Evolutionary conservation across 2,113 vertebrate species (phyloP).

Genomic region (Platichthys stellatus): DNA sequence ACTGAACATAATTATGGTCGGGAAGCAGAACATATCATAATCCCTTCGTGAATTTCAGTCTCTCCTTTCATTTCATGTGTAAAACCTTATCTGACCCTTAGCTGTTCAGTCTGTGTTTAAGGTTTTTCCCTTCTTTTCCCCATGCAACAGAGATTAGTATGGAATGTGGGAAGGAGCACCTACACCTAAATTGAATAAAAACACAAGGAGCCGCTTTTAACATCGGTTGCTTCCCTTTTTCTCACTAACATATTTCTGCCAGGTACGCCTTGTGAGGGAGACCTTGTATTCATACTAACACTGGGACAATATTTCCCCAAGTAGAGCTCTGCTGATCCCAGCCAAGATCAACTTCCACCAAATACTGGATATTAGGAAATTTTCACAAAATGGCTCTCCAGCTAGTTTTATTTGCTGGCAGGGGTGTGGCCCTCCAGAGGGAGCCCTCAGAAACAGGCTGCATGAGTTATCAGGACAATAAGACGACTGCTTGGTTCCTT

Average conservation of each 20-base stretch:
- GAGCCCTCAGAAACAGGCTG: constrained; percentile 52
- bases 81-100: constrained; percentile 16
- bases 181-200: constrained; percentile 25
- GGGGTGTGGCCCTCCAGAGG: constrained; percentile 50
- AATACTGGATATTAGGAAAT: constrained; percentile 68
- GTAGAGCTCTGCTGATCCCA: constrained; percentile 40
- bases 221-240: constrained; percentile 44
- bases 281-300: constrained; percentile 43
- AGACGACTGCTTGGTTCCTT: constrained; percentile 73
- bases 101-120: background rate
- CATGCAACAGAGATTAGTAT: constrained; percentile 7
- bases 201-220: constrained; percentile 28
- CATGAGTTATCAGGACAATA: constrained; percentile 69
- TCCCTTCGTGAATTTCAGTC: constrained; percentile 26
- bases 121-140: constrained; percentile 10
- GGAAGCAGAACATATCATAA: constrained; percentile 31
- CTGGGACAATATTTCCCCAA: constrained; percentile 45
- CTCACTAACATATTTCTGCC: constrained; percentile 48
- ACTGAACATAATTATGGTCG: constrained; percentile 22
- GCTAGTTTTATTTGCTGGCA: constrained; percentile 53
- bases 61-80: constrained; percentile 11
- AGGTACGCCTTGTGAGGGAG: constrained; percentile 24
- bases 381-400: constrained; percentile 59
- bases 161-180: background rate
- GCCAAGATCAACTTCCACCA: constrained; percentile 79